Base-by-base conservation (phyloP, 2,797 vertebrate species). In the Paguma larvata region DNA sequence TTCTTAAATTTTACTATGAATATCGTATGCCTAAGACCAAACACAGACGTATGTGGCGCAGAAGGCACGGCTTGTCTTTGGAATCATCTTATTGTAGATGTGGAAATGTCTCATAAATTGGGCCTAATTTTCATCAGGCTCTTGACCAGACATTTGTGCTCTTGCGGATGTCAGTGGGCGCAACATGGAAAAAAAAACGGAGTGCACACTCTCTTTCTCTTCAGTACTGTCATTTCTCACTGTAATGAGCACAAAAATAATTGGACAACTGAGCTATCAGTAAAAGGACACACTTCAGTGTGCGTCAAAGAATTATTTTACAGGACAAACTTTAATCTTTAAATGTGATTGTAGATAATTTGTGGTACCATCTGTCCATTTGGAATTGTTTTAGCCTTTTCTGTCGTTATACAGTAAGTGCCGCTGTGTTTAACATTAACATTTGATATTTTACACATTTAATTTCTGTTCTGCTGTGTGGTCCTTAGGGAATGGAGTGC, bases 371-470 rank as follows among this genome's bases (percentile, higher is more conserved):
- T 99, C 99, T 99, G 99, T 99, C 99, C 98, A 98, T 99, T 98
- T 99, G 98, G 98, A 99, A 99, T 99, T 98, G 98, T 98, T 99
- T 98, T 98, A 99, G 99, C 99, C 99, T 99, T 99, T 99, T 99
- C 99, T 98, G 98, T 99, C 98, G 97, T 99, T 99, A 98, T 99
- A 98, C 96, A 98, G 97, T 98, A 99, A 99, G 99, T 99, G 99
- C 98, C 98, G 98, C 98, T 98, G 98, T 98, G 98, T 99, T 99
- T 99, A 99, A 99, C 99, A 99, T 99, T 99, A 99, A 99, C 99
- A 99, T 99, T 99, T 99, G 99, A 99, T 99, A 99, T 99, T 99
- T 99, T 99, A 99, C 99, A 99, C 99, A 99, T 99, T 99, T 99
- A 99, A 99, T 99, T 99, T 99, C 99, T 99, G 98, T 98, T 99